Conservation (phyloP, 1,140 invertebrate species). For the Drosophila pruinosa region DNA sequence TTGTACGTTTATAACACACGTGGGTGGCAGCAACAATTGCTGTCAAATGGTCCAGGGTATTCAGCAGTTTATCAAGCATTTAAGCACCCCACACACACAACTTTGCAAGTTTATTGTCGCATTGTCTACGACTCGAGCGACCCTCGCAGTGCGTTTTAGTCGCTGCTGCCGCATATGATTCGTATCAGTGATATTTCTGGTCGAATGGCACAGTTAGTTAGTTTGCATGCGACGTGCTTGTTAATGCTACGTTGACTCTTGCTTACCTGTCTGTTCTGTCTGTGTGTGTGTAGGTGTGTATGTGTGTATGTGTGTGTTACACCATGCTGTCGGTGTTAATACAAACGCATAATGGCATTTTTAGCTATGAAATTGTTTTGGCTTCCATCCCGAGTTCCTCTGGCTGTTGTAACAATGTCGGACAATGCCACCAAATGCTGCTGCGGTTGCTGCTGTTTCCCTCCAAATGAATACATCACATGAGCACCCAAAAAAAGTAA, state of each 20-base stretch:
- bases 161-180: constrained; percentile 73
- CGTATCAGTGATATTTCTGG: constrained; percentile 76
- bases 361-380: constrained; percentile 76
- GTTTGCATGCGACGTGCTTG: constrained; percentile 76
- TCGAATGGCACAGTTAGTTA: constrained; percentile 74
- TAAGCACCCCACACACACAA: neutral
- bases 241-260: constrained; percentile 56
- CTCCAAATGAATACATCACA: constrained; percentile 76
- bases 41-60: no score
- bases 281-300: neutral
- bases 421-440: constrained; percentile 17
- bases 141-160: constrained; percentile 41
- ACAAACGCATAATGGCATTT: constrained; percentile 77
- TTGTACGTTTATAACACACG: constrained; percentile 32
- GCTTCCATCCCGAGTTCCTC: constrained; percentile 12
- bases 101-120: no score
- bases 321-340: constrained; percentile 52
- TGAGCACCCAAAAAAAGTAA: constrained; percentile 30
- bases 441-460: constrained; percentile 31
- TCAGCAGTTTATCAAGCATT: neutral
- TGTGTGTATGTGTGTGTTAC: constrained; percentile 4
- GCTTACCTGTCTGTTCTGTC: constrained; percentile 36
- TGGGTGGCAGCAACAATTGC: constrained; percentile 39
- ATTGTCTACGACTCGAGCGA: no score
- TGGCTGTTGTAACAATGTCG: neutral